These are phyloP conservation scores for Orbicella faveolata DNA, from an alignment of 64 coral and sea anemone genomes.

Conservation along the genomic window DNA sequence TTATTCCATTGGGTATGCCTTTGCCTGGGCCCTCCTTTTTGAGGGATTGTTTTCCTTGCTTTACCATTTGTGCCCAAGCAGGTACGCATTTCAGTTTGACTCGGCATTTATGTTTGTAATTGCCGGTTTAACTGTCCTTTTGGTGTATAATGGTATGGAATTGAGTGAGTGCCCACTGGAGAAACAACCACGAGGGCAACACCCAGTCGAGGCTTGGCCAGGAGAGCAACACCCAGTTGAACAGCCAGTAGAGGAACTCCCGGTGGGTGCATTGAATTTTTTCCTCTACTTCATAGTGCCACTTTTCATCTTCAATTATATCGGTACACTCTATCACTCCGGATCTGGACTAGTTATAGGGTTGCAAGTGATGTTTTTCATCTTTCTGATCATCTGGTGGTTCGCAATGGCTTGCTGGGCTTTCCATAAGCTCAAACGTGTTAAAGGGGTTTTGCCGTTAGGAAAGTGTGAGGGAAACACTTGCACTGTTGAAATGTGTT, in stretches of 20 bases:
- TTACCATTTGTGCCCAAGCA: constrained; percentile 75
- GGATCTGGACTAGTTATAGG: neutral
- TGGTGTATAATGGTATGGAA: constrained; percentile 55
- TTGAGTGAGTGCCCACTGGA: neutral
- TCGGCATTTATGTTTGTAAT: constrained; percentile 79
- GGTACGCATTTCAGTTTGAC: constrained; percentile 72
- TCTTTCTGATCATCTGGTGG: neutral
- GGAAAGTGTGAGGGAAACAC: no score
- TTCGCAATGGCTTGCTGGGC: neutral
- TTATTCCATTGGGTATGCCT: constrained; percentile 73
- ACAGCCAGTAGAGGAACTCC: neutral
- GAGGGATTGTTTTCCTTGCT: constrained; percentile 65
- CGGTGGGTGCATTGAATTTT: constrained; percentile 44
- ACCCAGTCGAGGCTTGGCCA: neutral
- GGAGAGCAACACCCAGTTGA: no score
- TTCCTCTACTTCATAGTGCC: constrained; percentile 62
- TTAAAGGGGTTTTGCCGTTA: neutral
- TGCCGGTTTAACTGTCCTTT: constrained; percentile 42
- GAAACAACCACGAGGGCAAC: neutral
- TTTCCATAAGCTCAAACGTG: neutral
- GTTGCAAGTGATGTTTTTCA: neutral
- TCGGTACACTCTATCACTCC: constrained; percentile 47
- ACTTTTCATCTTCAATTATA: constrained; percentile 62
- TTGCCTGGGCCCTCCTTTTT: constrained; percentile 76
- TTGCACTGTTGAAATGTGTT: neutral